Conservation (phyloP, 2,888 invertebrate genomes). For the Eucera pruinosa region DNA sequence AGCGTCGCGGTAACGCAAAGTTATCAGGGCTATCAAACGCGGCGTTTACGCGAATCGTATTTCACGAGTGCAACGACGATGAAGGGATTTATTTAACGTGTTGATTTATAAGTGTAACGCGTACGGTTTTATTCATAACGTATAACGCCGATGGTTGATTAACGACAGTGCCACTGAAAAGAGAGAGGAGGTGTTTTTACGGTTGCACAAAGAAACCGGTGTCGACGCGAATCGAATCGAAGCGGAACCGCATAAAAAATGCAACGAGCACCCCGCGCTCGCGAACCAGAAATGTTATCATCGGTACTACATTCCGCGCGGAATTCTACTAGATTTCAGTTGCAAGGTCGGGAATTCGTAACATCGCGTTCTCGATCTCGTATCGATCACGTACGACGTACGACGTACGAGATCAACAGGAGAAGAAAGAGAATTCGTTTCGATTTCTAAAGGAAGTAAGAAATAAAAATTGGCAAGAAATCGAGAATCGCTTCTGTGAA, state of each 20-base stretch:
- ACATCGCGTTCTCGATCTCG: constrained; percentile 17
- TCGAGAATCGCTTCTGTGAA: no score
- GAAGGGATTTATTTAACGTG: background rate
- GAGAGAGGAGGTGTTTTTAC: constrained; percentile 16
- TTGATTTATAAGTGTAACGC: background rate
- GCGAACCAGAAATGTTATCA: constrained; percentile 43
- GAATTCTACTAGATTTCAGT: constrained; percentile 43
- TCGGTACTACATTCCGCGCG: constrained; percentile 28
- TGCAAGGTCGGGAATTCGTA: constrained; percentile 42
- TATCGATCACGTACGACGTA: background rate
- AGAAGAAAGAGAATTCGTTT: no score
- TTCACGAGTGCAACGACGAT: background rate
- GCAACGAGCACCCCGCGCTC: constrained; percentile 13
- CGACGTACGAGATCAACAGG: no score
- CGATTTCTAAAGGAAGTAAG: background rate
- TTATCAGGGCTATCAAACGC: constrained; percentile 1
- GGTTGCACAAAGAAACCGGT: constrained; percentile 19
- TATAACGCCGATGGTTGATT: background rate
- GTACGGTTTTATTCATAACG: background rate
- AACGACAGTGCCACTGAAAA: background rate
- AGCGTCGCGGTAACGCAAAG: background rate
- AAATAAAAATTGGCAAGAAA: no score
- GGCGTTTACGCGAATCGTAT: background rate
- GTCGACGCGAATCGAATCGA: constrained; percentile 20
- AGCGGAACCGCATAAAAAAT: constrained; percentile 41